These are phyloP conservation scores for Periophthalmodon schlosseri DNA, from an alignment of 2,113 vertebrate genomes.

Conservation along the genomic window DNA sequence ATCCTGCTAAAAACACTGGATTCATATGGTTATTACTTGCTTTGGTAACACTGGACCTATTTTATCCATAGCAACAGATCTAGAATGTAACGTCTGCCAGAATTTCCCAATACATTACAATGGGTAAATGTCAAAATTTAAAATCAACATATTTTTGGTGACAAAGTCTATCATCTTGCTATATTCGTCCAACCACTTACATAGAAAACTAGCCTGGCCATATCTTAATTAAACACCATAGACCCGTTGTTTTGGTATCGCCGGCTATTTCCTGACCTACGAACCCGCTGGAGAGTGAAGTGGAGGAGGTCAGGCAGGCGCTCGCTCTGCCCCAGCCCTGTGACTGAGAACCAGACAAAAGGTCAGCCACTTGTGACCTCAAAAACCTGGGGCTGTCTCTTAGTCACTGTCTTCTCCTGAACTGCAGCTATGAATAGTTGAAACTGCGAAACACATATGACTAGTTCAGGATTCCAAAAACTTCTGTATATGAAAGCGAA, in stretches of 20 bases:
- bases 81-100: too few species aligned
- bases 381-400: conserved; percentile 29
- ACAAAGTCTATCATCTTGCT: too few species aligned
- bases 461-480: not conserved
- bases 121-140: too few species aligned
- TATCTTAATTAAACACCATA: not conserved
- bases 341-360: conserved; percentile 47
- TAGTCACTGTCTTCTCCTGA: not conserved
- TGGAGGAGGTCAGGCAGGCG: conserved; percentile 27
- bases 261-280: conserved; percentile 56
- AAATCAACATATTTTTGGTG: too few species aligned
- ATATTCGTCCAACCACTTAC: too few species aligned
- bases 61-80: too few species aligned
- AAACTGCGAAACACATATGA: not conserved
- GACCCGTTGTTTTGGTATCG: conserved; percentile 5
- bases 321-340: conserved; percentile 16
- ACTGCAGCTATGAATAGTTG: not conserved
- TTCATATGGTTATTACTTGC: too few species aligned
- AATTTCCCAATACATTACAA: too few species aligned
- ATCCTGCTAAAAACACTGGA: too few species aligned
- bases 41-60: too few species aligned
- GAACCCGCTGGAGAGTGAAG: conserved; percentile 37
- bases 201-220: too few species aligned
- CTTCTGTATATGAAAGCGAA: not conserved
- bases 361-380: conserved; percentile 34